Base-by-base conservation (phyloP, 1,140 invertebrate genomes). In the Yoshiicerus persimilis region DNA sequence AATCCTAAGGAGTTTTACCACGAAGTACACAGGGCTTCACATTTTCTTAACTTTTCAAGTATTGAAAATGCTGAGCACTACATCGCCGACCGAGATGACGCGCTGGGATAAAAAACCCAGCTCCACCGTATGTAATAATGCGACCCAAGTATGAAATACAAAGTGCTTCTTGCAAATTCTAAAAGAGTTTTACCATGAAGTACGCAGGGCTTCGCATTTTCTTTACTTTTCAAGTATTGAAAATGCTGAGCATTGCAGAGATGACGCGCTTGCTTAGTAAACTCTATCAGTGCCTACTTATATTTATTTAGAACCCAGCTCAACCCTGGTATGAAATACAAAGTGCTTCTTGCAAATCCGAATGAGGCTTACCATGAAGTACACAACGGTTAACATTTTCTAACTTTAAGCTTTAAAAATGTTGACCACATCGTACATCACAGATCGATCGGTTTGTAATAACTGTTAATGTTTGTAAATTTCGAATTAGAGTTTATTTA, bases 1-100 rank as follows among this genome's bases (percentile, higher is more conserved):
- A 99, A 99, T 94, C 99, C 99, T 0, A 99, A 99, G 92, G 98
- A 99, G 93, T 99, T 99, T 93, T 99, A 99, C 93, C 98, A 99
- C 92, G 98, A 99, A 93, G 95, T 99, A 87, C 99, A 99, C 93
- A 93, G 99, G 87, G 97, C 98, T 0, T 97, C 98, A 0, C 99
- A 99, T 93, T 99, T 99, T 94, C 94, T 99, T 87, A 99, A 99
- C 92, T 99, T 99, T 92, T 97, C 97, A 4, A 96, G 96, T 36
- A 95, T 99, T 92, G 98, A 99, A 92, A 98, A 99, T 91, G 95
- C 95, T 11, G 95, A 95, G 83, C 95, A 95, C 4, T 96, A 96
- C 66, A 96, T 96, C 5, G 96, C 96, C 32, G 97, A 98, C 92
- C 93, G 97, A 86, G 97, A 98, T 93, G 97, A 98, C 93, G 93